Evolutionary conservation across 2,113 vertebrate species (phyloP).

Genomic region (Boleophthalmus pectinirostris): DNA sequence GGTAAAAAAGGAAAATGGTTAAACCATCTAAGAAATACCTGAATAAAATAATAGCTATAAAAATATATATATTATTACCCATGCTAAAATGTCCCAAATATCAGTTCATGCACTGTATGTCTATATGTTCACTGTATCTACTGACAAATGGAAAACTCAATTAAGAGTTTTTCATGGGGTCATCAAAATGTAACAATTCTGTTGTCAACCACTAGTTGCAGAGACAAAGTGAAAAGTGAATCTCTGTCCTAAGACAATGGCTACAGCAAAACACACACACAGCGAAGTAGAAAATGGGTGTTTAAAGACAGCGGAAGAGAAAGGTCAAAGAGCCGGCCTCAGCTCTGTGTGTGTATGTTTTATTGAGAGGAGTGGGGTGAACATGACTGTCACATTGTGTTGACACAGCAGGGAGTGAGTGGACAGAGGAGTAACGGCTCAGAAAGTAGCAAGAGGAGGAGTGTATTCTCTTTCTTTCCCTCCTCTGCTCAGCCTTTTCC

Average conservation of each 20-base stretch:
- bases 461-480: slow-evolving; percentile 65
- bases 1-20: not conserved
- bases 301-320: slow-evolving; percentile 25
- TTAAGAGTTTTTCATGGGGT: too few species aligned
- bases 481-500: slow-evolving; percentile 65
- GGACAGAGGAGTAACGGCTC: slow-evolving; percentile 17
- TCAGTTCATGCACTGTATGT: too few species aligned
- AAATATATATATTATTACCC: not conserved
- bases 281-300: not conserved
- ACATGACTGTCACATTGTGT: slow-evolving; percentile 57
- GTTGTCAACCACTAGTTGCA: too few species aligned
- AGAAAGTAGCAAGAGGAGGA: slow-evolving; percentile 40
- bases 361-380: slow-evolving; percentile 45
- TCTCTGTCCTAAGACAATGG: not conserved
- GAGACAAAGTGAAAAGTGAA: not conserved
- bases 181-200: too few species aligned
- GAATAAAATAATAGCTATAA: not conserved
- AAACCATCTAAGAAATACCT: not conserved
- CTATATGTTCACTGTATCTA: too few species aligned
- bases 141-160: too few species aligned
- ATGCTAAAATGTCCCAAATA: too few species aligned
- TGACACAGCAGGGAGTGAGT: slow-evolving; percentile 51
- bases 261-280: not conserved
- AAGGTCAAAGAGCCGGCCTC: slow-evolving; percentile 39
- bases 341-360: slow-evolving; percentile 33